Percentiles rank a stretch among this genome's conserved stretches.
Evolutionary conservation across 1,140 invertebrate genomes (phyloP).

Genomic region (Aphelinus certus): DNA sequence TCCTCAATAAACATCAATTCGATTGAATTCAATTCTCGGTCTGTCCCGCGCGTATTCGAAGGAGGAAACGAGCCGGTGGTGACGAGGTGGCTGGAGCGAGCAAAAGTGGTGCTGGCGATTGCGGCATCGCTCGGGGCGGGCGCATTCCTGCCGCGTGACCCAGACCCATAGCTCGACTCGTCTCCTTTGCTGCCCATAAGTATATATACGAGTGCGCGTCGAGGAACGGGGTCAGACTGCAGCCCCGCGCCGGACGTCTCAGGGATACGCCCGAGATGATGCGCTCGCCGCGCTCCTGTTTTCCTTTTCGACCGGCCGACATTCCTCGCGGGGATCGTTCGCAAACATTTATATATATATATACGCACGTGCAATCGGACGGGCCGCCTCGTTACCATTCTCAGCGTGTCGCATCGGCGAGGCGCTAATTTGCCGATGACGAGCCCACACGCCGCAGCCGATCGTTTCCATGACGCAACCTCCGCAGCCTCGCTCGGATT

Average conservation of each 20-base stretch:
- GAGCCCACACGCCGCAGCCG: no score
- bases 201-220: background rate
- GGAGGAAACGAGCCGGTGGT: slow-evolving; percentile 16
- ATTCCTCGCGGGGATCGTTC: no score
- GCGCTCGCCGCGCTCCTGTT: background rate
- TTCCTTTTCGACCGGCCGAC: no score
- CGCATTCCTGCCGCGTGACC: slow-evolving; percentile 33
- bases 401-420: slow-evolving; percentile 12
- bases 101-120: slow-evolving; percentile 29
- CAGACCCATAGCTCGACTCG: background rate
- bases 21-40: no score
- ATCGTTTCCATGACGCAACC: no score
- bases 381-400: slow-evolving; percentile 19
- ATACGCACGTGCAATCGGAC: background rate
- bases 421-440: background rate
- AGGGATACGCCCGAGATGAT: slow-evolving; percentile 26
- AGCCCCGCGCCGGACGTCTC: background rate
- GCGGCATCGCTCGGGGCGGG: slow-evolving; percentile 3
- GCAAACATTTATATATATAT: no score
- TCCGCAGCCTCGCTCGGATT: no score
- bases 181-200: no score
- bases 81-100: background rate
- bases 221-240: no score
- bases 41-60: slow-evolving; percentile 38
- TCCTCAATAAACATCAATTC: no score